Conservation (phyloP, 2,113 vertebrate genomes). For the Tauraco erythrolophus region DNA sequence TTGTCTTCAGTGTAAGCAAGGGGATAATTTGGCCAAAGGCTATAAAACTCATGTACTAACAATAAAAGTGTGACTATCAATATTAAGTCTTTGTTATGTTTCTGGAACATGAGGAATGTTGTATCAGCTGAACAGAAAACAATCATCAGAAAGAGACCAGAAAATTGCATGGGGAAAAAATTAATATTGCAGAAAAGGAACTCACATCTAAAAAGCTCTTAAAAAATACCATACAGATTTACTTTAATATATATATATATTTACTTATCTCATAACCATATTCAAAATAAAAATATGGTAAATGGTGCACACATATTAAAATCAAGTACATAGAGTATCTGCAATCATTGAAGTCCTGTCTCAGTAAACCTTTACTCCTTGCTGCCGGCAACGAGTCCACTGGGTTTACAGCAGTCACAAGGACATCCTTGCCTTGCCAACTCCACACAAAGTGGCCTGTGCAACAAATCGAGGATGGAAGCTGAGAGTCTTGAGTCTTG, state of each 20-base stretch:
- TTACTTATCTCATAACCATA: neutral
- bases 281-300: neutral
- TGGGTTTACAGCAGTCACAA: neutral
- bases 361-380: neutral
- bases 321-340: neutral
- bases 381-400: fast-evolving
- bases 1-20: neutral
- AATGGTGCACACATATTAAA: neutral
- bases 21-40: neutral
- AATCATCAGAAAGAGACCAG: neutral
- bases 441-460: neutral
- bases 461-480: neutral
- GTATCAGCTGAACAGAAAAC: neutral
- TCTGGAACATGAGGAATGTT: neutral
- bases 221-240: neutral
- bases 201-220: neutral
- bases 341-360: fast-evolving
- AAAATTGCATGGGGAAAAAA: neutral
- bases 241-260: neutral
- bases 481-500: neutral
- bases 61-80: neutral
- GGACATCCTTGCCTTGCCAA: neutral
- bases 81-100: neutral
- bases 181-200: fast-evolving
- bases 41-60: neutral